A percentile compares a stretch with the other conserved stretches of the same genome.
Conservation (phyloP, 2,113 vertebrate species). For the Dasypus novemcinctus region DNA sequence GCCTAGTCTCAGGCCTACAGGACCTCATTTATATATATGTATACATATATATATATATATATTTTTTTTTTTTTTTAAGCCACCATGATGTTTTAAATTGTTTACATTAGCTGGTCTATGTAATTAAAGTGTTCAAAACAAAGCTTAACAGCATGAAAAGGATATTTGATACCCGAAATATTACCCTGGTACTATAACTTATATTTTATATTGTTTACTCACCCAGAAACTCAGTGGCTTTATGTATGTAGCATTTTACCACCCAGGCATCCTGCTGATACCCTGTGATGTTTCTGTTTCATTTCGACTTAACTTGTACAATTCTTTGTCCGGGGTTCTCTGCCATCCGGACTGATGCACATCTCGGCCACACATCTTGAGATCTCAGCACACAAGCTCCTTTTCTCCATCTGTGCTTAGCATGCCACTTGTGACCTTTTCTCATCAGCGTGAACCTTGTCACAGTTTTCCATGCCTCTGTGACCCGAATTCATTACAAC, state of each 20-base stretch:
- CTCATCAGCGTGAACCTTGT: constrained; percentile 28
- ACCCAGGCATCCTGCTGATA: constrained; percentile 16
- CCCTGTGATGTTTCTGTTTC: constrained; percentile 58
- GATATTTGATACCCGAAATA: constrained; percentile 52
- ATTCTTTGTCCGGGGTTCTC: constrained; percentile 52
- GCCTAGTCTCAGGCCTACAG: constrained; percentile 70
- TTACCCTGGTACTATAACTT: constrained; percentile 43
- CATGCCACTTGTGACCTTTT: background rate
- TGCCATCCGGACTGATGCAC: constrained; percentile 18
- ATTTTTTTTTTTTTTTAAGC: constrained; percentile 59
- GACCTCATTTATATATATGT: constrained; percentile 69
- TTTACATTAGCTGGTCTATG: constrained; percentile 43
- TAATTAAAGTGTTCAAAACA: constrained; percentile 76
- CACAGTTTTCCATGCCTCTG: constrained; percentile 50
- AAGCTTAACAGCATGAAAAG: constrained; percentile 71
- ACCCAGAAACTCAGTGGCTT: constrained; percentile 47
- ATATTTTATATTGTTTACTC: constrained; percentile 40
- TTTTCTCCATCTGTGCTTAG: background rate
- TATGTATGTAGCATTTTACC: constrained; percentile 23
- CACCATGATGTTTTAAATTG: constrained; percentile 70
- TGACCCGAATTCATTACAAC: constrained; percentile 43
- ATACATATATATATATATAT: no score
- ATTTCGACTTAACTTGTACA: constrained; percentile 17
- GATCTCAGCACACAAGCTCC: background rate
- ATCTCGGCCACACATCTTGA: background rate